These are phyloP conservation scores for Paraescarpia echinospica DNA, from an alignment of 1,140 invertebrate species.

Conservation along the genomic window DNA sequence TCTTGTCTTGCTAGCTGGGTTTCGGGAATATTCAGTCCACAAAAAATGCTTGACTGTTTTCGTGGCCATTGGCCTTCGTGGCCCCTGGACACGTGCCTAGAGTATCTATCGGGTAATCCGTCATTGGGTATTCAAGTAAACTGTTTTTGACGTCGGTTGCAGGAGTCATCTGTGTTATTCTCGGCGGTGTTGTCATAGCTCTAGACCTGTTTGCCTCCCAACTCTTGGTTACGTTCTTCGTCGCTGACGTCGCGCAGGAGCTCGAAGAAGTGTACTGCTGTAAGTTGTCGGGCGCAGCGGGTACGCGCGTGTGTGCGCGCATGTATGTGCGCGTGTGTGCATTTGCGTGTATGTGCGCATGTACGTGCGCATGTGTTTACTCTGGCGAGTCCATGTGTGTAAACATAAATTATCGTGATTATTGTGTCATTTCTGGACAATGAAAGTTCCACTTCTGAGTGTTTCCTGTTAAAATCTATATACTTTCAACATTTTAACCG, in stretches of 20 bases:
- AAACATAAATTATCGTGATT: neutral
- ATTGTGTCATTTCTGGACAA: neutral
- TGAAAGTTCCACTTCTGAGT: neutral
- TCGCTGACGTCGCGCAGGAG: neutral
- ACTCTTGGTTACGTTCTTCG: conserved; percentile 7
- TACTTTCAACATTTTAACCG: neutral
- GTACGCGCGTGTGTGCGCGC: neutral
- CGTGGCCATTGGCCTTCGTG: too few relatives aligned
- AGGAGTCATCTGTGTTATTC: neutral
- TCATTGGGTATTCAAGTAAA: neutral
- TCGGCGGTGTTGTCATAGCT: neutral
- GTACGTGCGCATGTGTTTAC: neutral
- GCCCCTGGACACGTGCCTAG: too few relatives aligned
- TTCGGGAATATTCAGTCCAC: too few relatives aligned
- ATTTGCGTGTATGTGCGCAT: too few relatives aligned
- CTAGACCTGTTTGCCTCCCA: neutral
- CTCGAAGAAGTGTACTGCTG: conserved; percentile 5
- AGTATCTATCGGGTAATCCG: neutral
- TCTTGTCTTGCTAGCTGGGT: too few relatives aligned
- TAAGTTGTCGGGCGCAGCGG: neutral
- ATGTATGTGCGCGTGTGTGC: neutral
- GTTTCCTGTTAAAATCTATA: too few relatives aligned
- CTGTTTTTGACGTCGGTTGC: neutral
- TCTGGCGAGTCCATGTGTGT: neutral
- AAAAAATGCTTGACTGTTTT: too few relatives aligned